Base-by-base conservation (phyloP, 2,113 vertebrate genomes). In the Pristiophorus japonicus region DNA sequence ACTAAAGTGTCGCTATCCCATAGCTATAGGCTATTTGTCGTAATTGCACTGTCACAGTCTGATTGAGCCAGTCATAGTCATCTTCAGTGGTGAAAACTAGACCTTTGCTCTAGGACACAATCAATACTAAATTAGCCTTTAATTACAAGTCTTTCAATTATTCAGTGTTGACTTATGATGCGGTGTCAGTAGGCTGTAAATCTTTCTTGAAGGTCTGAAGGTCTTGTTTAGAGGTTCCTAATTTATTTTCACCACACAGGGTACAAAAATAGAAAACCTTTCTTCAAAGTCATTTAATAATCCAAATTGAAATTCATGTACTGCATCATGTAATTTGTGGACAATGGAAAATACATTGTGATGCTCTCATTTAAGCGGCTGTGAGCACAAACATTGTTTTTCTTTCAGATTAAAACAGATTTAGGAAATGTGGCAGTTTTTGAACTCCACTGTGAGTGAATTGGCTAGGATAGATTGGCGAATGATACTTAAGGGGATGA, bases 61-160 rank as follows among this genome's bases (percentile, higher is more conserved):
- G 96, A 96, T 95, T 96, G 96, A 95, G 95, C 95, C 85, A 95
- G n/a, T 94, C 93, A 94, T 73, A 94, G 42, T 34, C 93, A 94
- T 94, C 42, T 67, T 67, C 66, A 73, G 30, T 70, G 96, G 95
- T 62, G 96, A 96, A 96, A 96, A 90, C 70, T 96, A 75, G 67
- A 88, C 95, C 42, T 75, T 96, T 96, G 97, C 97, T 96, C 96
- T 96, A 96, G 97, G 97, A 96, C 96, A 96, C 96, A 96, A 97
- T 98, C 97, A 97, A 98, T 98, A 97, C 96, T 96, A 97, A 97
- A 97, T 97, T 97, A 98, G 97, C 96, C 96, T 97, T 97, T 97
- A 97, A 98, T 97, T 97, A 97, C 96, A 96, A 96, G 96, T 90
- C 96, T 97, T 97, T 98, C 97, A 98, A 98, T 98, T 98, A 98